Base-by-base conservation (phyloP, 92 coral and sea anemone genomes). In the Epizoanthus ramosus region DNA sequence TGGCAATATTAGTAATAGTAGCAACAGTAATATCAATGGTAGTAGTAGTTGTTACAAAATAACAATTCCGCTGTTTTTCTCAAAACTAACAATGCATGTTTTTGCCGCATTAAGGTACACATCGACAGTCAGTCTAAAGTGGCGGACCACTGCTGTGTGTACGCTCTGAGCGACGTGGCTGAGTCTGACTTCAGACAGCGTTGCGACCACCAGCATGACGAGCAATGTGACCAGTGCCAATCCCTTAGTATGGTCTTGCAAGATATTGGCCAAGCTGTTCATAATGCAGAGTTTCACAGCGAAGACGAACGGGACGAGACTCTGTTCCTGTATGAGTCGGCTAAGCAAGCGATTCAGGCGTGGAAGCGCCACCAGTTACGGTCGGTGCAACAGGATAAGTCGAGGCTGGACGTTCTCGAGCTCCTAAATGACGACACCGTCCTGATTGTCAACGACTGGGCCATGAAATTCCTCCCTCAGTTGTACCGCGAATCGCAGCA, bases 351-450 rank as follows among this genome's bases (percentile, higher is more conserved):
- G 2, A 65, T 84, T 53, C 83, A 84, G 56, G 45, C 47, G 28
- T 84, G 87, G 87, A 84, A 84, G 83, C 63, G 63, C 53, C 87
- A 84, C 68, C 81, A 74, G 53, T 65, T 84, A 64, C 87, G 83
- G 41, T 84, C 83, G 15, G 87, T 84, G 24, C 68, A 4, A 35
- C 83, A 84, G 35, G 87, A 84, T 64, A 47, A 84, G 56, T 73
- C 83, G 39, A 25, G 83, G 25, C 83, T 84, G 65, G 83, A 84
- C 74, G 64, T 53, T 15, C 87, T 84, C 18, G 74, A 73, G 16
- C 74, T 7, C 31, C 74, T 84, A 8, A 57, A 84, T 68, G 15
- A 74, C 52, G 33, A 45, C 73, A 61, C 87, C 68, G 18, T 84
- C 8, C 71, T 75, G 18, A 52, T 84, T 39, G 84, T 85, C 7